These are phyloP conservation scores for Actenoides hombroni DNA, from an alignment of 2,113 vertebrate species.

Conservation along the genomic window DNA sequence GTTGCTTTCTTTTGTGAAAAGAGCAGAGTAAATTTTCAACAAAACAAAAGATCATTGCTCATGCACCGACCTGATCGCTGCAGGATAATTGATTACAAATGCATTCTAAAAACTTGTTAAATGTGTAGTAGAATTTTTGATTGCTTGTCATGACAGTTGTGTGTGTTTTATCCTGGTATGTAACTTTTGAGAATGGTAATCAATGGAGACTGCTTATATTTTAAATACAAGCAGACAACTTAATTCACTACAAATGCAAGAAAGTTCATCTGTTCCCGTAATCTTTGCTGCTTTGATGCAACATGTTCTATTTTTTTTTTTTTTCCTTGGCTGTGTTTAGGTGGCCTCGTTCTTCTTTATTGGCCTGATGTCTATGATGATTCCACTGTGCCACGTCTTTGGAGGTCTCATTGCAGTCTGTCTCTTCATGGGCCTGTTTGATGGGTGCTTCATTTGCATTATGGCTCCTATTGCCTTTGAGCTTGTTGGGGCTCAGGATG, in stretches of 20 bases:
- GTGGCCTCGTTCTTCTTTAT: conserved; percentile 92
- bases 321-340: conserved; percentile 59
- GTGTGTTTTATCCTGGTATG: background rate
- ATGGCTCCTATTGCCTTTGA: conserved; percentile 98
- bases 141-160: background rate
- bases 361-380: conserved; percentile 97
- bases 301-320: background rate
- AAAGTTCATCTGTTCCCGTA: background rate
- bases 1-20: background rate
- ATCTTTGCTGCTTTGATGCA: background rate
- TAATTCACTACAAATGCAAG: background rate
- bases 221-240: background rate
- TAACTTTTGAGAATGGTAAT: background rate
- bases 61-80: background rate
- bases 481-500: conserved; percentile 86
- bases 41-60: background rate
- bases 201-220: background rate
- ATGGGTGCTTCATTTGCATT: conserved; percentile 97
- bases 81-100: background rate
- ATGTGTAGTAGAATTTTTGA: background rate
- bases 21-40: background rate
- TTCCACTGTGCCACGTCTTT: conserved; percentile 87
- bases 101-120: background rate
- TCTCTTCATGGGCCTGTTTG: conserved; percentile 95
- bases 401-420: conserved; percentile 90